Conservation (phyloP, 2,113 vertebrate genomes). For the Zingel zingel region DNA sequence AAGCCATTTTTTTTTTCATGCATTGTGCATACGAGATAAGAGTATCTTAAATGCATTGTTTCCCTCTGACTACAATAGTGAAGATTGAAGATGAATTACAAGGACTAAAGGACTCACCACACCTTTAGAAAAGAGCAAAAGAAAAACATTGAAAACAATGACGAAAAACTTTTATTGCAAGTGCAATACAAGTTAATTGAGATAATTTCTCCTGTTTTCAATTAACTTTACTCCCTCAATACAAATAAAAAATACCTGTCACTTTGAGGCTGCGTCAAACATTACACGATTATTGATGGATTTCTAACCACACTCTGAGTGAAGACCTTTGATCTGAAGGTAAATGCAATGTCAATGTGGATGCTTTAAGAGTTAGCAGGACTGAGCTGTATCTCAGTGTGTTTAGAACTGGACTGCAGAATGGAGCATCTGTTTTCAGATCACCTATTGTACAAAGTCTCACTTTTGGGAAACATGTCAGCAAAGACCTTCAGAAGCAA, state of each 20-base stretch:
- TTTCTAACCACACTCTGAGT: slow-evolving; percentile 28
- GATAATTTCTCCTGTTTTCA: neutral
- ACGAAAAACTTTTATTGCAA: neutral
- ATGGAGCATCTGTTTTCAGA: neutral
- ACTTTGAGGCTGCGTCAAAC: slow-evolving; percentile 2
- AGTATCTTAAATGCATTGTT: slow-evolving; percentile 3
- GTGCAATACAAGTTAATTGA: too few relatives aligned
- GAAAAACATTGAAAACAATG: neutral
- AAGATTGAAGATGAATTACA: slow-evolving; percentile 16
- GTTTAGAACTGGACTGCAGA: slow-evolving; percentile 2
- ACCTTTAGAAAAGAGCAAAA: slow-evolving; percentile 1
- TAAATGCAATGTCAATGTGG: slow-evolving; percentile 47
- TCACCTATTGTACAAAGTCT: neutral
- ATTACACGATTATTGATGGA: slow-evolving; percentile 17
- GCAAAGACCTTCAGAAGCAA: neutral
- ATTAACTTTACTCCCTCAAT: neutral
- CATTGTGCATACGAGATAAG: slow-evolving; percentile 32
- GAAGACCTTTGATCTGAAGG: slow-evolving; percentile 61
- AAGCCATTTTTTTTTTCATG: neutral
- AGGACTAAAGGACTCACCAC: neutral
- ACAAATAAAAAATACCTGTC: neutral
- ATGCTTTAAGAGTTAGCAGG: slow-evolving; percentile 37
- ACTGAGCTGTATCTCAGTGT: neutral
- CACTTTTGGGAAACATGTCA: neutral
- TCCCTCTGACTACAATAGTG: slow-evolving; percentile 11